Evolutionary conservation across 2,797 vertebrate species (phyloP), one percentile per base, ranked within the genome.

Genomic region (Alexandromys oeconomus): DNA sequence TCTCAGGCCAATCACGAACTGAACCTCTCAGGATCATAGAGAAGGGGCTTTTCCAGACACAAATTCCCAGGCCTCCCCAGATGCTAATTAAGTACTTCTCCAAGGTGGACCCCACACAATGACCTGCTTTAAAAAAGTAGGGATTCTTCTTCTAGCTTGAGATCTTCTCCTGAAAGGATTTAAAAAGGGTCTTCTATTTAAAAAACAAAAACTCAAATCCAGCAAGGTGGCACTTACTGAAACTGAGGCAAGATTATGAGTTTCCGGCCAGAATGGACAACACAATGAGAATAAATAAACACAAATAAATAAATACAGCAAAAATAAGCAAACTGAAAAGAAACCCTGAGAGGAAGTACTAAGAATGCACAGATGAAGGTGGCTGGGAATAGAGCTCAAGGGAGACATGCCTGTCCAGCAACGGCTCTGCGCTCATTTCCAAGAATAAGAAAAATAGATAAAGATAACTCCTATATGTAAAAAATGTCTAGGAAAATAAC

Each of bases 101-200:
- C 80, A 95, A 67, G 6, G 54, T 87, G 17, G 76, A 87, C 59
- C 29, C 54, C 31, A 91, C 31, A 37, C 65, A 89, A 78, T 17
- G 43, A 81, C 59, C 77, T 86, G 51, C 65, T 94, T 78, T 67
- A 90, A 94, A 48, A 48, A 90, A 88, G 90, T 34, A 59, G 76
- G 61, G 71, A 69, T 96, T 34, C 34, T 77, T 73, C 73, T 48
- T 86, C 67, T 51, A 67, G 61, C 43, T 92, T 48, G 88, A 80
- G 91, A 92, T 73, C 69, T 87, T 91, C 59, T 81, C 71, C 51
- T 57, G 40, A 77, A 88, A 92, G 61, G 25, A 96, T 27, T 63
- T 84, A 94, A 88, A 76, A 94, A 87, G 65, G 13, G 12, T 54
- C 57, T 96, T 89, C 40, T 65, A 87, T 89, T 69, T 29, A 94